These are phyloP conservation scores for Zaprionus gabonicus DNA, from an alignment of 1,140 invertebrate species.

Conservation along the genomic window DNA sequence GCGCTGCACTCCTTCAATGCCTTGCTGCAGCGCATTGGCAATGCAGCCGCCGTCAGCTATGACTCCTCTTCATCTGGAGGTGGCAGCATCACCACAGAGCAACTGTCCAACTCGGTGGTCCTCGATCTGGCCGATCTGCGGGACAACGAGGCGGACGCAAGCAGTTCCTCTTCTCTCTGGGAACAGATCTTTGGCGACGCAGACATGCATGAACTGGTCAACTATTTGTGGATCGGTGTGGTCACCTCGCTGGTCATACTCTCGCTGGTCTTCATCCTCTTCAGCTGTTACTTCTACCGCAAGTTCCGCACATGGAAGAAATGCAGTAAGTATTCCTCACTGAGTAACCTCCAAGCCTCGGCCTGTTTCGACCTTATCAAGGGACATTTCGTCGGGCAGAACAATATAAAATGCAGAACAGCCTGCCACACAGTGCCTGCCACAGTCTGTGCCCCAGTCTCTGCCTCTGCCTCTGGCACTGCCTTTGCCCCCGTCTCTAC, in stretches of 20 bases:
- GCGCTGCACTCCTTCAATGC: slow-evolving; percentile 76
- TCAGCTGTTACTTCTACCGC: slow-evolving; percentile 82
- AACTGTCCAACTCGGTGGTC: slow-evolving; percentile 78
- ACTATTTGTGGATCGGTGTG: slow-evolving; percentile 83
- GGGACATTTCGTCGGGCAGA: slow-evolving; percentile 65
- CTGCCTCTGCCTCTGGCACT: too few relatives aligned
- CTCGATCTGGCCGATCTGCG: slow-evolving; percentile 76
- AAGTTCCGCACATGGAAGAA: slow-evolving; percentile 84
- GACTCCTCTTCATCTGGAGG: slow-evolving; percentile 37
- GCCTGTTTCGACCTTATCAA: slow-evolving; percentile 52
- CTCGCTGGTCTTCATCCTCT: slow-evolving; percentile 79
- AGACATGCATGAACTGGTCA: slow-evolving; percentile 79
- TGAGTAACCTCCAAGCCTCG: background rate
- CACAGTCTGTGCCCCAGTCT: background rate
- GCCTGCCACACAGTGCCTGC: slow-evolving; percentile 1
- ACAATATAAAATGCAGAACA: slow-evolving; percentile 78
- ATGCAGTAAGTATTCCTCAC: slow-evolving; percentile 77
- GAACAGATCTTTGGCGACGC: slow-evolving; percentile 65
- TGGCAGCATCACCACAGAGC: slow-evolving; percentile 72
- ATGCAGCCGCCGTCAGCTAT: slow-evolving; percentile 48
- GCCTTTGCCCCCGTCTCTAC: background rate
- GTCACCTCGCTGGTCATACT: slow-evolving; percentile 76
- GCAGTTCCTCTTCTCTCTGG: slow-evolving; percentile 20
- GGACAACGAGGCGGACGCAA: slow-evolving; percentile 32
- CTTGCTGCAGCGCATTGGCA: slow-evolving; percentile 74